Evolutionary conservation across 2,113 vertebrate species (phyloP), one percentile per base, ranked within the genome.

Genomic region (Eidolon helvum): DNA sequence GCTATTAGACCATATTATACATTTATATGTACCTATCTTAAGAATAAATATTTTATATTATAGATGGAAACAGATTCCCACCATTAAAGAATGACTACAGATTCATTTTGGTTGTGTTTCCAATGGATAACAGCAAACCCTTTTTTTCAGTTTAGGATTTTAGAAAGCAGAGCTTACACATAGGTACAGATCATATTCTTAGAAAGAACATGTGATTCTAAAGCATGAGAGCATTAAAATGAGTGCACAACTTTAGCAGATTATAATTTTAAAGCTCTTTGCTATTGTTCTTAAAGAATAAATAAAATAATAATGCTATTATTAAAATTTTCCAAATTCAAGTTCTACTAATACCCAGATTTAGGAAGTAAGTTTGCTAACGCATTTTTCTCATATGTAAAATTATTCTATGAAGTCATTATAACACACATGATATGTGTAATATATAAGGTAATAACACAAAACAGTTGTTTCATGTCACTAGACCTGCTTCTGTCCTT

Each of bases 271-370:
- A 80, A 95, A 57, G 9, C 7, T 38, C 40, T 84, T 83, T 83
- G 35, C 1, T 35, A 8, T 35, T 69, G 4, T 66, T 94, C 57
- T 71, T 86, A 74, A 94, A 87, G 18, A 92, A 87, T 87, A 82
- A 88, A 84, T 68, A 3, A 90, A 88, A 69, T 82, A 85, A 85
- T 4, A 0, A 53, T 72, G 22, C 2, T 83, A 50, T 65, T 89
- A 63, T 63, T 68, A 87, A 91, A 66, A 59, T 75, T 75, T 96
- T 71, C 78, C 53, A 96, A 85, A 89, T 91, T 19, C 19, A 63
- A 61, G 53, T 18, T 61, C 35, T 43, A 28, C 63, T 63, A 66
- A 77, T 65, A 35, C 22, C 24, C 43, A 63, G 18, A 4, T 82
- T 90, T 85, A 35, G 16, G 21, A 79, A 63, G 4, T 38, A 65